Evolutionary conservation across 2,797 vertebrate genomes (phyloP), one percentile per base, ranked within the genome.

Genomic region (Ambastaia sidthimunki): DNA sequence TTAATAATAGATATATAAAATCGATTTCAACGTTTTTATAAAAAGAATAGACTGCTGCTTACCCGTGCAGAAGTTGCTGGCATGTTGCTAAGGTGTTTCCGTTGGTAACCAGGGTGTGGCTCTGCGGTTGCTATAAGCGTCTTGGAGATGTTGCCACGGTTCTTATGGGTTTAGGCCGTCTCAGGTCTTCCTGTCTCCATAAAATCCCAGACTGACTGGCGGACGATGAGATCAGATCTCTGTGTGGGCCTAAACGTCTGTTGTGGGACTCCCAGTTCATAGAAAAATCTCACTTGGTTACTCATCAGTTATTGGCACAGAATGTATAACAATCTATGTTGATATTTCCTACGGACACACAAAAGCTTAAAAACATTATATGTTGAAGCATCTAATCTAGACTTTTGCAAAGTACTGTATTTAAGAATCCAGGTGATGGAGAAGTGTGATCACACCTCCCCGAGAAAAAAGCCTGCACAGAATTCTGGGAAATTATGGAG

Each of bases 401-500:
- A 37, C 6, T 10, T 44, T 44, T 44, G 41, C 41, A 44, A 7
- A 44, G 41, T 10, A 44, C 10, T 44, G 41, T 2, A 44, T 44
- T 44, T 44, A 44, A 44, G 41, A 44, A 11, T 10, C 10, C 9
- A 21, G 9, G 21, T 57, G 54, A 57, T 57, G n/a, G 10, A 3
- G 19, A 21, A 21, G 19, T 55, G 52, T n/a, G 4, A 55, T 11
- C 9, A 55, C 59, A n/a, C 16, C 3, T 18, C 18, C 18, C 23
- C 10, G 31, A n/a, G 28, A 15, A 63, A 16, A 7, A 9, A 63
- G 9, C 62, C 18, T 65, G 62, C 28, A 19, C 18, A n/a, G 28
- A 65, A 19, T n/a, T 65, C 62, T 37, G 31, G 31, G 62, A 65
- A 65, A 19, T 65, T 37, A 19, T 63, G 31, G 59, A 31, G 25